These are phyloP conservation scores for Eilema caniola DNA, from an alignment of 2,888 invertebrate genomes.

Conservation along the genomic window DNA sequence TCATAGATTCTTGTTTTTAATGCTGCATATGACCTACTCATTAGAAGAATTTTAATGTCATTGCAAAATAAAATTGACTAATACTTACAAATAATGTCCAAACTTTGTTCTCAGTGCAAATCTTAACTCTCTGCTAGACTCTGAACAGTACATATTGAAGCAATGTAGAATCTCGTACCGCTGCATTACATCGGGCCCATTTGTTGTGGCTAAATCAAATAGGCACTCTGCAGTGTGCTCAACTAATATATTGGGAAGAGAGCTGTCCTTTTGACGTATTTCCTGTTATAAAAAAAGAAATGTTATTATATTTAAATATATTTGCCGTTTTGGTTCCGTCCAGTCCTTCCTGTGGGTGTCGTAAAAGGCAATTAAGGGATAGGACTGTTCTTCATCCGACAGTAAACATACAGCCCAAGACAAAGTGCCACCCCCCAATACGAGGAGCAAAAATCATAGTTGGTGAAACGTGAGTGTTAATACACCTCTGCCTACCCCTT, in stretches of 20 bases:
- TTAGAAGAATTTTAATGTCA: too few species aligned
- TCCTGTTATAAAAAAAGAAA: constrained; percentile 48
- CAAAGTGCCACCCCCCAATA: too few species aligned
- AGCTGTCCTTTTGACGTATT: constrained; percentile 60
- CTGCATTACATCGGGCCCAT: constrained; percentile 57
- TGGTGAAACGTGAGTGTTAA: too few species aligned
- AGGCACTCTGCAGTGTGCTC: constrained; percentile 65
- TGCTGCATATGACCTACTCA: too few species aligned
- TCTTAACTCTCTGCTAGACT: constrained; percentile 66
- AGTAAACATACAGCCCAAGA: too few species aligned
- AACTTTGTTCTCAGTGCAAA: constrained; percentile 60
- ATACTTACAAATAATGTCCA: constrained; percentile 71
- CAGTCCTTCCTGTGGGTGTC: too few species aligned
- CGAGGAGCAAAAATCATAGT: too few species aligned
- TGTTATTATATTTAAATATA: too few species aligned
- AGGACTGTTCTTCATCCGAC: too few species aligned
- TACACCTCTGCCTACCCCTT: too few species aligned
- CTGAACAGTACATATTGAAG: constrained; percentile 65
- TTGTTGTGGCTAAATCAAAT: constrained; percentile 64
- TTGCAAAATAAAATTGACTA: not conserved
- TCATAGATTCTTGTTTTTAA: not conserved
- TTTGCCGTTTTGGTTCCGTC: too few species aligned
- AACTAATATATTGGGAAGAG: constrained; percentile 61
- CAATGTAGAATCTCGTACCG: constrained; percentile 64
- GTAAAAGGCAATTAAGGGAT: too few species aligned